These are phyloP conservation scores for Perizoma flavofasciatum DNA, from an alignment of 2,888 invertebrate genomes.

Conservation along the genomic window DNA sequence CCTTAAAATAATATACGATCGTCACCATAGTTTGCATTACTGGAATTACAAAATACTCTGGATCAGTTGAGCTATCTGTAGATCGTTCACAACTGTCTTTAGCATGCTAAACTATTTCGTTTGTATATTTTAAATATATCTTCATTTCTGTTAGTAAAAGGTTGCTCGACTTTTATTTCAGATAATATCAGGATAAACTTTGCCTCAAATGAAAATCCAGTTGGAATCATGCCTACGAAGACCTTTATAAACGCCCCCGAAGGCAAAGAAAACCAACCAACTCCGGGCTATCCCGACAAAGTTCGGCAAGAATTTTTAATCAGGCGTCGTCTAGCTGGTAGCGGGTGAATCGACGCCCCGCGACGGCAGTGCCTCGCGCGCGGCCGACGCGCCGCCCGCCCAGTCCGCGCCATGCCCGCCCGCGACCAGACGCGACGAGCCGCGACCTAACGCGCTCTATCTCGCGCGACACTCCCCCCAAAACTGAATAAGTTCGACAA, in stretches of 20 bases:
- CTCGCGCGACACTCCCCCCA: conserved; percentile 65
- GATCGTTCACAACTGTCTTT: too few species aligned
- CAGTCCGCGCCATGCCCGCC: conserved; percentile 49
- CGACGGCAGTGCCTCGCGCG: conserved; percentile 56
- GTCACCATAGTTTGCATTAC: too few species aligned
- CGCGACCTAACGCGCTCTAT: conserved; percentile 54
- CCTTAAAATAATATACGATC: too few species aligned
- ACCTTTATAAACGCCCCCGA: conserved; percentile 30
- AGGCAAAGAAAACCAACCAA: conserved; percentile 51
- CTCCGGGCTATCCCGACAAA: conserved; percentile 62
- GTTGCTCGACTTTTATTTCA: too few species aligned
- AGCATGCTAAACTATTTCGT: too few species aligned
- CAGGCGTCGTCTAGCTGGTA: conserved; percentile 59
- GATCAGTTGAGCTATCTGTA: too few species aligned
- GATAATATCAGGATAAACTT: too few species aligned
- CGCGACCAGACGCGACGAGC: conserved; percentile 48
- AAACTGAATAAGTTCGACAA: conserved; percentile 84
- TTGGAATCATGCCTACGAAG: not conserved
- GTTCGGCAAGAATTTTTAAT: conserved; percentile 79
- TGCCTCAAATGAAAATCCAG: too few species aligned
- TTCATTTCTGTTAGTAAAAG: too few species aligned
- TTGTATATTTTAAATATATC: too few species aligned
- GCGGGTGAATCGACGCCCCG: conserved; percentile 80
- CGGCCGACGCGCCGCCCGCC: conserved; percentile 51
- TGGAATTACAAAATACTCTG: too few species aligned